Evolutionary conservation across 2,888 invertebrate genomes (phyloP).

Genomic region (Leptarthrus brevirostris): DNA sequence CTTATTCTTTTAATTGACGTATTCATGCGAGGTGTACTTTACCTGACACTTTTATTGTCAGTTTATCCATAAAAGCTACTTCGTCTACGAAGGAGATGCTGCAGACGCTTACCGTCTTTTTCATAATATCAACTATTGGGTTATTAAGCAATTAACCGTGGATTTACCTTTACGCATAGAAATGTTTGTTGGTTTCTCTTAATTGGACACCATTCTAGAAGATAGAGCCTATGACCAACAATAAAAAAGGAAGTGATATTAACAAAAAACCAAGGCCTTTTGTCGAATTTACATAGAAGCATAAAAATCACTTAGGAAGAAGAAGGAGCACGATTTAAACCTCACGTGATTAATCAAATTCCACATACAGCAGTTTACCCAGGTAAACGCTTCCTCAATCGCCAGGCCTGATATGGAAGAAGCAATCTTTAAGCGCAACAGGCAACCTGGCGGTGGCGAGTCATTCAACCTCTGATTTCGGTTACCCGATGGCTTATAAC

Average conservation of each 20-base stretch:
- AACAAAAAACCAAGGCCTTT: background rate
- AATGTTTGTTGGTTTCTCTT: slow-evolving; percentile 31
- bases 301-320: slow-evolving; percentile 13
- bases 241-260: background rate
- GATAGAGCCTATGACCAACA: background rate
- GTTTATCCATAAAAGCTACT: slow-evolving; percentile 40
- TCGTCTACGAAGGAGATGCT: background rate
- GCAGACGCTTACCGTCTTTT: background rate
- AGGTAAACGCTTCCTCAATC: background rate
- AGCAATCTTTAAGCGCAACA: background rate
- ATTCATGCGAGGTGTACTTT: slow-evolving; percentile 46
- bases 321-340: slow-evolving; percentile 9
- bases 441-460: background rate
- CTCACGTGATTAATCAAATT: slow-evolving; percentile 30
- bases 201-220: slow-evolving; percentile 14
- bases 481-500: slow-evolving; percentile 19
- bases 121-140: background rate
- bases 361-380: background rate
- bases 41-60: slow-evolving; percentile 48
- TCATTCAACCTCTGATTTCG: background rate
- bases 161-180: slow-evolving; percentile 1
- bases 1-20: slow-evolving; percentile 35
- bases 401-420: background rate
- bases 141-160: slow-evolving; percentile 39
- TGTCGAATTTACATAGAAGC: slow-evolving; percentile 19